phyloP scores from a whole-genome alignment of 2,113 vertebrate genomes.

The Melanostigma gelatinosum region DNA sequence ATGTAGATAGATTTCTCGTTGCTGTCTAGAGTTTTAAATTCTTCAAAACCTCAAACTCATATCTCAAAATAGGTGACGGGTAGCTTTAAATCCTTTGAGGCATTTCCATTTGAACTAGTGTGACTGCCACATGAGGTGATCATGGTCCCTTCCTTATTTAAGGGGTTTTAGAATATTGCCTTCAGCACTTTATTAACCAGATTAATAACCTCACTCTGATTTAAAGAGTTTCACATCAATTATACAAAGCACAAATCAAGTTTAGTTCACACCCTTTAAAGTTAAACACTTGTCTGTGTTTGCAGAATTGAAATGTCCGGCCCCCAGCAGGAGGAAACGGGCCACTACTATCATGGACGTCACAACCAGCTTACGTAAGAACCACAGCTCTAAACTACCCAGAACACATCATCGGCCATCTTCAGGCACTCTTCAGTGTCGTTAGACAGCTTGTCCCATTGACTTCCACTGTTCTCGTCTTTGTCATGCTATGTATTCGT shows the following conservation, averaged over 20 bases:
- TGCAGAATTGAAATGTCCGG: slow-evolving; percentile 76
- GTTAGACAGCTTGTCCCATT: not conserved
- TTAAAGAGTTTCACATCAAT: not conserved
- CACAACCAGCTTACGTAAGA: slow-evolving; percentile 68
- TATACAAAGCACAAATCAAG: not conserved
- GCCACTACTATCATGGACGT: slow-evolving; percentile 61
- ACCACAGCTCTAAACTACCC: not conserved
- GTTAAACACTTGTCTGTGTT: slow-evolving; percentile 15
- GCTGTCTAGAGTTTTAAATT: not conserved
- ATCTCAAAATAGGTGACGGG: not conserved
- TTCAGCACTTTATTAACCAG: not conserved
- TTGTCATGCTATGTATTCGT: not conserved
- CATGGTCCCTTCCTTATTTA: not conserved
- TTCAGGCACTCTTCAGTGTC: not conserved
- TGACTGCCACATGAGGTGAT: not conserved
- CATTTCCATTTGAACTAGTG: not conserved
- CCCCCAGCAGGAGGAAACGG: slow-evolving; percentile 45
- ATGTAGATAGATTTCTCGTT: not conserved
- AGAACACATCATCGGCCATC: not conserved
- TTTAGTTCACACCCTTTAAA: not conserved
- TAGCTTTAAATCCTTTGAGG: not conserved
- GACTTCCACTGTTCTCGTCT: not conserved
- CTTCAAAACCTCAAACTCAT: not conserved
- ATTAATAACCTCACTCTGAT: not conserved
- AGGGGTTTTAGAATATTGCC: too few relatives aligned